Percentiles rank a stretch among this genome's conserved stretches.
Evolutionary conservation across 37 sponge, comb jelly and placozoan species (phyloP).

Genomic region (Chondrilla cf. caribensis): DNA sequence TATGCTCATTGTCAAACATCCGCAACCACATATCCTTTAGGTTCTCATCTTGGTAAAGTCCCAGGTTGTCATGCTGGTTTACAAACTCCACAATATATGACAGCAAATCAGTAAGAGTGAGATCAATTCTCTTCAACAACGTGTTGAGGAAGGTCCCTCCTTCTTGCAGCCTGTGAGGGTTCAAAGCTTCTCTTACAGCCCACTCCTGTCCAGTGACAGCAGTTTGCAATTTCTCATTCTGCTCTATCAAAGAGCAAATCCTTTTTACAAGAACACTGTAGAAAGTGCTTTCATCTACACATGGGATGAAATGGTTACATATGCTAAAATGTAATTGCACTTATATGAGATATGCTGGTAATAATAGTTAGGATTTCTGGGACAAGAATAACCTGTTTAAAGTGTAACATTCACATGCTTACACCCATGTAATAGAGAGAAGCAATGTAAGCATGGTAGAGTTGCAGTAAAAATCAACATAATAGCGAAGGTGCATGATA

Average conservation of each 20-base stretch:
- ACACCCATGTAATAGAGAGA: too few species aligned
- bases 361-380: too few species aligned
- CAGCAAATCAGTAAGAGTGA: conserved; percentile 52
- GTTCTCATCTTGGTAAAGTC: conserved; percentile 16
- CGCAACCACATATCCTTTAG: conserved; percentile 45
- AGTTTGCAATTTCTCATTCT: conserved; percentile 36
- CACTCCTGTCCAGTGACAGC: conserved; percentile 23
- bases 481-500: too few species aligned
- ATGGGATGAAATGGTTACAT: too few species aligned
- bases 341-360: too few species aligned
- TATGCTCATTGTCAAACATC: conserved; percentile 28
- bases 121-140: conserved; percentile 49
- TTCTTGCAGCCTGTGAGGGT: conserved; percentile 45
- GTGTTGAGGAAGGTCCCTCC: conserved; percentile 61
- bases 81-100: conserved; percentile 54
- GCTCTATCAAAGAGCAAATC: conserved; percentile 20
- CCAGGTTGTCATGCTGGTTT: conserved; percentile 62
- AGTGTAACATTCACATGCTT: too few species aligned
- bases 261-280: conserved; percentile 40
- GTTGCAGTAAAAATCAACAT: too few species aligned
- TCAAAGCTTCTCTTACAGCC: conserved; percentile 59
- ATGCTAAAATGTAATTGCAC: too few species aligned
- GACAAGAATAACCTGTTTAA: too few species aligned
- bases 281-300: conserved; percentile 11
- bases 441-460: too few species aligned